Conservation (phyloP, 2,888 invertebrate species). For the Chromoteleia sp. region DNA sequence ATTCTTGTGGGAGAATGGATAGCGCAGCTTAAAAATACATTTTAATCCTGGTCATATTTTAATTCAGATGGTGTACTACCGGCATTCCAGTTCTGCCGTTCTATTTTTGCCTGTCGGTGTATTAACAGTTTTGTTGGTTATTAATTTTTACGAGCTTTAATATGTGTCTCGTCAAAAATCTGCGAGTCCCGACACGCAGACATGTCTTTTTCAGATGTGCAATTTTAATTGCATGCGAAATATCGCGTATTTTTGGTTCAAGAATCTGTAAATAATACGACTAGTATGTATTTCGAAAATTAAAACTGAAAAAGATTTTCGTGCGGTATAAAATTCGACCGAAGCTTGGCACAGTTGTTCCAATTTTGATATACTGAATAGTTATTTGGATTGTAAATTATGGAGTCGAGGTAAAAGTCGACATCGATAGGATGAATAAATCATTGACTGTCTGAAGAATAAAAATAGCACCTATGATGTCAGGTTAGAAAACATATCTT, state of each 20-base stretch:
- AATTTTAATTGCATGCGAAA: slow-evolving; percentile 19
- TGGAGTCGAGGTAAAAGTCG: slow-evolving; percentile 6
- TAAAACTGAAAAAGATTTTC: slow-evolving; percentile 10
- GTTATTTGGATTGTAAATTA: slow-evolving; percentile 19
- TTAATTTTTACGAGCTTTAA: slow-evolving; percentile 13
- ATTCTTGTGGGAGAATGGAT: slow-evolving; percentile 24
- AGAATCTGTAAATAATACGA: slow-evolving; percentile 14
- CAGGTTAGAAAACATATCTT: too few relatives aligned
- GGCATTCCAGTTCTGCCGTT: slow-evolving; percentile 5
- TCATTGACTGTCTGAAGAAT: not conserved
- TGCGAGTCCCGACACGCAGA: not conserved
- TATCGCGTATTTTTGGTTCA: slow-evolving; percentile 6
- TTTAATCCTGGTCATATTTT: slow-evolving; percentile 36
- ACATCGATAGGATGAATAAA: slow-evolving; percentile 11
- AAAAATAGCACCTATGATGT: not conserved
- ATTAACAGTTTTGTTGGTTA: slow-evolving; percentile 26
- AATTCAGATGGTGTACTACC: slow-evolving; percentile 24
- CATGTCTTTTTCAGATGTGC: not conserved
- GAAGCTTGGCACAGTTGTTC: slow-evolving; percentile 25
- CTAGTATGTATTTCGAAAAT: slow-evolving; percentile 19
- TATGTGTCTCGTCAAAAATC: slow-evolving; percentile 11
- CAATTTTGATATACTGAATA: slow-evolving; percentile 35
- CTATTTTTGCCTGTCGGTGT: slow-evolving; percentile 13
- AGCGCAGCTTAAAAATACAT: slow-evolving; percentile 26
- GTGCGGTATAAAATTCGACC: slow-evolving; percentile 5